Conservation (phyloP, 1,140 invertebrate species). For the Drosophila setifemur region DNA sequence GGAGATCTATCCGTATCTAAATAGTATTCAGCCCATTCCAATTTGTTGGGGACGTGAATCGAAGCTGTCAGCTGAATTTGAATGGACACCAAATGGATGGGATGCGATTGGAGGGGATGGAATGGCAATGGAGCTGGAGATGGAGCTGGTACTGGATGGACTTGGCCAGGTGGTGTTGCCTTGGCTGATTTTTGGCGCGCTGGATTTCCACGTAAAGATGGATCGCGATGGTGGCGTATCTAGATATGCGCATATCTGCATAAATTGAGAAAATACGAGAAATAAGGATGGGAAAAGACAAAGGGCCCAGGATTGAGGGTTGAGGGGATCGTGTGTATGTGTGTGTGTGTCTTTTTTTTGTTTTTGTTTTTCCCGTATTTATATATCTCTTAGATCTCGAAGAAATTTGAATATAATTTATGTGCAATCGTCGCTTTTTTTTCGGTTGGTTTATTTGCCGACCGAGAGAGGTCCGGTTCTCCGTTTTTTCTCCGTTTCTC, state of each 20-base stretch:
- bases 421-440: slow-evolving; percentile 79
- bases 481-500: background rate
- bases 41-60: slow-evolving; percentile 35
- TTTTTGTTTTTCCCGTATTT: slow-evolving; percentile 58
- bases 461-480: slow-evolving; percentile 16
- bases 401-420: slow-evolving; percentile 82
- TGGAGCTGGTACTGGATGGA: background rate
- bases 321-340: slow-evolving; percentile 7
- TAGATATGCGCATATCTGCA: slow-evolving; percentile 46
- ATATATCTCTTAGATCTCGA: slow-evolving; percentile 74
- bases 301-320: slow-evolving; percentile 15
- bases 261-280: too few relatives aligned
- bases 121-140: background rate
- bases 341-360: slow-evolving; percentile 17
- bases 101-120: background rate
- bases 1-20: slow-evolving; percentile 32
- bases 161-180: slow-evolving; percentile 1
- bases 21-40: slow-evolving; percentile 31
- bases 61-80: slow-evolving; percentile 37
- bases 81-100: slow-evolving; percentile 24
- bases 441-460: slow-evolving; percentile 65
- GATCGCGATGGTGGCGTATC: slow-evolving; percentile 15
- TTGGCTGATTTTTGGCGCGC: slow-evolving; percentile 41
- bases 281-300: too few relatives aligned
- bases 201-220: slow-evolving; percentile 28